These are phyloP conservation scores for Capitulum mitella DNA, from an alignment of 2,888 invertebrate species.

Conservation along the genomic window DNA sequence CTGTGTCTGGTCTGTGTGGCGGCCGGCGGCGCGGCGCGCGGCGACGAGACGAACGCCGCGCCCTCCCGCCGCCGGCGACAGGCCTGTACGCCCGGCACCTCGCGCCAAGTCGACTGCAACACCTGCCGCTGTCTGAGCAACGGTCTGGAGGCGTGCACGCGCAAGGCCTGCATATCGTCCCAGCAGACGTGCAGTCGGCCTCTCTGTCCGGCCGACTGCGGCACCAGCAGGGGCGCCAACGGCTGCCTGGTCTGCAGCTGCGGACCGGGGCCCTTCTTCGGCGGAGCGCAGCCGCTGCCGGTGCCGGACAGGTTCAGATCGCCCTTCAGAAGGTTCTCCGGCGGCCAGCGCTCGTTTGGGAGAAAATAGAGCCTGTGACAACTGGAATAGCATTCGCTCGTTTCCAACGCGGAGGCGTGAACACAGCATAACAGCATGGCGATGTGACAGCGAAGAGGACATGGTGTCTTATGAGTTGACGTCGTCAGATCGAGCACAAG, in stretches of 20 bases:
- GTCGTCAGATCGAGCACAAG: too few relatives aligned
- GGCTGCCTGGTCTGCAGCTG: not conserved
- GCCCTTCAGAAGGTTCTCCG: too few relatives aligned
- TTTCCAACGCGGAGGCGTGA: too few relatives aligned
- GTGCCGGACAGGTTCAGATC: too few relatives aligned
- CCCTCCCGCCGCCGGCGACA: not conserved
- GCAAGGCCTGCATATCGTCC: not conserved
- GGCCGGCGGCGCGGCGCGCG: not conserved
- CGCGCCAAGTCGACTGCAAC: not conserved
- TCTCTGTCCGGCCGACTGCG: slow-evolving; percentile 18
- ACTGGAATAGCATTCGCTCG: too few relatives aligned
- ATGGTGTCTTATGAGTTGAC: too few relatives aligned
- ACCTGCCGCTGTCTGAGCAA: not conserved
- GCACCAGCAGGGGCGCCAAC: not conserved
- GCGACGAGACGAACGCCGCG: not conserved
- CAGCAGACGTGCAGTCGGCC: not conserved
- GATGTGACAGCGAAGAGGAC: too few relatives aligned
- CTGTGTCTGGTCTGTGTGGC: not conserved
- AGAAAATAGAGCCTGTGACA: too few relatives aligned
- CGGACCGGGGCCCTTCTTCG: not conserved
- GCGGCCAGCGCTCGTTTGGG: too few relatives aligned
- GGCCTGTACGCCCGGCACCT: not conserved
- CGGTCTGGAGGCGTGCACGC: slow-evolving; percentile 5
- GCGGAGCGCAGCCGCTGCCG: not conserved
- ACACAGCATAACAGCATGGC: too few relatives aligned